Evolutionary conservation across 2,797 vertebrate species (phyloP).

Genomic region (Notolabrus celidotus): DNA sequence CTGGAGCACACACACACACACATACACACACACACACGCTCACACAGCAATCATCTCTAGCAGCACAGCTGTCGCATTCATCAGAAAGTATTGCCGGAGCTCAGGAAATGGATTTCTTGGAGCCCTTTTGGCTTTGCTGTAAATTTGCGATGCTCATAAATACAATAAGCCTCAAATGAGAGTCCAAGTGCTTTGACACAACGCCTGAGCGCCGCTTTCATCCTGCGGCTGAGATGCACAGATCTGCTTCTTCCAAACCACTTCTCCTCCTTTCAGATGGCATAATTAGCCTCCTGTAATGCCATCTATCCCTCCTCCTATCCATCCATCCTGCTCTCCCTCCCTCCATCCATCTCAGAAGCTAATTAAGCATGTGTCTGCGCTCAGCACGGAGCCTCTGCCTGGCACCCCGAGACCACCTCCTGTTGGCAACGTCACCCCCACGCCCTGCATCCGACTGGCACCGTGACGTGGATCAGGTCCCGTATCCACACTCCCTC

Average conservation of each 20-base stretch:
- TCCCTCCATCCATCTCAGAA: constrained; percentile 50
- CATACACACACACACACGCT: constrained; percentile 2
- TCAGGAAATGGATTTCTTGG: constrained; percentile 77
- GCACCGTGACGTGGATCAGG: constrained; percentile 86
- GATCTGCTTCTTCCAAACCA: constrained; percentile 45
- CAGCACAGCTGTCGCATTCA: constrained; percentile 78
- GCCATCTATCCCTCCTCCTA: constrained; percentile 37
- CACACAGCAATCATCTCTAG: constrained; percentile 52
- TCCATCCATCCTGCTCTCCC: constrained; percentile 50
- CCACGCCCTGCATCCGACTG: constrained; percentile 82
- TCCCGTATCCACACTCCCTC: constrained; percentile 72
- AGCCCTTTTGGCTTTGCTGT: constrained; percentile 65
- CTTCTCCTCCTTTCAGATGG: constrained; percentile 60
- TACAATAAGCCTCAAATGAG: constrained; percentile 68
- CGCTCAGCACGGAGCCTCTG: constrained; percentile 58
- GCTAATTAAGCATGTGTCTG: constrained; percentile 71
- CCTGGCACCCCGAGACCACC: constrained; percentile 63
- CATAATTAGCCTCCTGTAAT: constrained; percentile 71
- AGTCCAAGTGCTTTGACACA: constrained; percentile 70
- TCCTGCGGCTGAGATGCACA: constrained; percentile 53
- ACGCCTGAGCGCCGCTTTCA: constrained; percentile 58
- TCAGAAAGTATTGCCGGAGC: constrained; percentile 68
- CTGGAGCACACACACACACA: constrained; percentile 12
- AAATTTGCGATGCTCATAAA: constrained; percentile 49
- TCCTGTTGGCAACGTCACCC: constrained; percentile 87